Evolutionary conservation across 2,797 vertebrate genomes (phyloP).

Genomic region (Smutsia gigantea): DNA sequence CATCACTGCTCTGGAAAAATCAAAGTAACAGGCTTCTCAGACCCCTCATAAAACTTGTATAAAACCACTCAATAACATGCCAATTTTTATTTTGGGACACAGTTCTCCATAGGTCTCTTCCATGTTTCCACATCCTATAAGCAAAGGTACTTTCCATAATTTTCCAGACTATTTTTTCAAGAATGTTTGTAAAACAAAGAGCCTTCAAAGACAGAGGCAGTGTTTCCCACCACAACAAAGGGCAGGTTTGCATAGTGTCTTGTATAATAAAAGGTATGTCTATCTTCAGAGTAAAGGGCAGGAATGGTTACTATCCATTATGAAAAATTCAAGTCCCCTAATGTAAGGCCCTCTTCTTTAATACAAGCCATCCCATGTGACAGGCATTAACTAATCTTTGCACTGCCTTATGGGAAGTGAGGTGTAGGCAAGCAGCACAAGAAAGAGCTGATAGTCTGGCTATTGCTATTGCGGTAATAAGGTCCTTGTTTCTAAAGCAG

Average conservation of each 20-base stretch:
- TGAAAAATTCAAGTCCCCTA: not conserved
- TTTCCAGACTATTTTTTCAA: conserved; percentile 17
- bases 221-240: not conserved
- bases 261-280: not conserved
- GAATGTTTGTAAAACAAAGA: conserved; percentile 2
- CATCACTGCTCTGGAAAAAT: not conserved
- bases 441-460: not conserved
- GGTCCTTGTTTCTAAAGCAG: not conserved
- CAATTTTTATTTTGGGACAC: not conserved
- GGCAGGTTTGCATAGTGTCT: not conserved
- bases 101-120: not conserved
- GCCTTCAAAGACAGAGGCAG: not conserved
- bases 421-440: not conserved
- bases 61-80: not conserved
- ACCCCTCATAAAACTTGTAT: no score
- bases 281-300: not conserved
- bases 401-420: not conserved
- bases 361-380: no score
- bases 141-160: not conserved
- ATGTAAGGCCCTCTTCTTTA: no score
- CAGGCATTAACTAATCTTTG: not conserved
- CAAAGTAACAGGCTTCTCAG: not conserved
- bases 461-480: not conserved
- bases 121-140: not conserved
- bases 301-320: not conserved